phyloP scores from a whole-genome alignment of 2,113 vertebrate genomes.

The Nicator chloris region DNA sequence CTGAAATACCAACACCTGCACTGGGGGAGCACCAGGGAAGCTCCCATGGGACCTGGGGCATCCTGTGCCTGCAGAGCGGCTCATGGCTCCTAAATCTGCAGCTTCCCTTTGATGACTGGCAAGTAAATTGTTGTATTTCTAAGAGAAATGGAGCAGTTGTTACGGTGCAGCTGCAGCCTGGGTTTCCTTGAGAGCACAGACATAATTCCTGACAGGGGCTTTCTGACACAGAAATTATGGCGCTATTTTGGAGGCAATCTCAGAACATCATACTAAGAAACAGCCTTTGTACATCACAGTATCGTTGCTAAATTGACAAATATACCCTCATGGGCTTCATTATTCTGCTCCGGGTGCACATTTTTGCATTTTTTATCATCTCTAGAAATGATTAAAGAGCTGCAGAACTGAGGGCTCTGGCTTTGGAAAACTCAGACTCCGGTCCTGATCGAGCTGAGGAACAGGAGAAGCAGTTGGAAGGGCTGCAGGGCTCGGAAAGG shows the following conservation, averaged over 20 bases:
- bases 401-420: background rate
- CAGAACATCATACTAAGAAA: background rate
- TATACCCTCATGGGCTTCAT: background rate
- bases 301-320: slow-evolving; percentile 32
- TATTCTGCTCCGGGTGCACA: background rate
- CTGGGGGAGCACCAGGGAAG: fast-evolving
- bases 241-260: slow-evolving; percentile 6
- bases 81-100: background rate
- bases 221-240: background rate
- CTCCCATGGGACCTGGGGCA: fast-evolving
- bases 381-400: background rate
- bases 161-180: background rate
- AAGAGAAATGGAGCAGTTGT: background rate
- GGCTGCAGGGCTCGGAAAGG: background rate
- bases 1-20: background rate
- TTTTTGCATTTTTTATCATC: slow-evolving; percentile 36
- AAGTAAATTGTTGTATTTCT: background rate
- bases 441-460: fast-evolving
- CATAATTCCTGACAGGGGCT: background rate
- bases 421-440: background rate
- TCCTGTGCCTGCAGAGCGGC: fast-evolving
- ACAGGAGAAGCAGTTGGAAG: background rate
- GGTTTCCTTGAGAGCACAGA: slow-evolving; percentile 21
- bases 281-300: slow-evolving; percentile 9
- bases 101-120: background rate